phyloP scores from a whole-genome alignment of 2,113 vertebrate genomes.

The Scopus umbretta region DNA sequence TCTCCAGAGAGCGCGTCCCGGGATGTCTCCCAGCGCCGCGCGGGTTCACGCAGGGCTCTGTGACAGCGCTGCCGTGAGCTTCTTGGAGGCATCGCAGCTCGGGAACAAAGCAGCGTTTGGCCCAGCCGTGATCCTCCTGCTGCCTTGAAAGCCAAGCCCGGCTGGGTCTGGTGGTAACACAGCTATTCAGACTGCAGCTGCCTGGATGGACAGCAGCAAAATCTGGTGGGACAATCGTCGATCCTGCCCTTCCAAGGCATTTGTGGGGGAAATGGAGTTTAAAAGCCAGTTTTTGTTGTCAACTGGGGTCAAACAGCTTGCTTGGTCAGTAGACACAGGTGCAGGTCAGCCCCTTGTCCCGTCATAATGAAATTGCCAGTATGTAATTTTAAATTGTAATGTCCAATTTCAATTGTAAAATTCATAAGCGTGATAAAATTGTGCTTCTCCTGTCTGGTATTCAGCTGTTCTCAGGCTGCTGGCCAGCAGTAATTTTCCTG shows the following conservation, averaged over 20 bases:
- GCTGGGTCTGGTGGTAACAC: neutral
- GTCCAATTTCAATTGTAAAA: neutral
- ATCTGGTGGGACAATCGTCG: neutral
- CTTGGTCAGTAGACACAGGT: neutral
- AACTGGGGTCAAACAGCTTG: neutral
- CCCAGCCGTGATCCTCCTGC: neutral
- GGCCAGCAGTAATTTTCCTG: neutral
- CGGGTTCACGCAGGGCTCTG: neutral
- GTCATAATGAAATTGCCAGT: neutral
- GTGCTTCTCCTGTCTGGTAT: neutral
- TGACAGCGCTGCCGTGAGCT: neutral
- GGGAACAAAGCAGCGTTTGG: neutral
- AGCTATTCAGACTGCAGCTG: neutral
- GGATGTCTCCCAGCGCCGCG: neutral
- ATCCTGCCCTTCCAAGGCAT: neutral
- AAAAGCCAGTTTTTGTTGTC: neutral
- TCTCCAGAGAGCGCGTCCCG: fast-evolving
- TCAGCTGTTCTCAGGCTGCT: neutral
- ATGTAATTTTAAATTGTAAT: neutral
- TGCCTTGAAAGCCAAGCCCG: neutral
- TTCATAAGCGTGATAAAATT: neutral
- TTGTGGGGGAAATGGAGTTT: neutral
- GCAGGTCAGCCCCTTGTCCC: neutral
- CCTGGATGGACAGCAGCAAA: neutral
- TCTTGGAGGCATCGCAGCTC: no score